Percentiles rank a stretch among this genome's conserved stretches.
Conservation (phyloP, 2,888 invertebrate genomes). For the Drosophila ezoana region DNA sequence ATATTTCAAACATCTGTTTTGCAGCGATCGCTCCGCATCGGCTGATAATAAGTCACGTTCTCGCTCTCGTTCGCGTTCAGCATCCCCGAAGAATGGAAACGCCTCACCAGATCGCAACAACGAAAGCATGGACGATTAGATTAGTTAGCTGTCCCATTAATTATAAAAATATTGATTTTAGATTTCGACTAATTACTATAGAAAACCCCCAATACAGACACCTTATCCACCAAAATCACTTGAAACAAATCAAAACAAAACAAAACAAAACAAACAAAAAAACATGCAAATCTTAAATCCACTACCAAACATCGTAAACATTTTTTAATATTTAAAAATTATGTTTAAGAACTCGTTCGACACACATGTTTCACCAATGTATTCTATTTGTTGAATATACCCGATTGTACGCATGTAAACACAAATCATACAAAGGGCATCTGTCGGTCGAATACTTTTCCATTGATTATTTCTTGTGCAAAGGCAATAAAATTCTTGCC, state of each 20-base stretch:
- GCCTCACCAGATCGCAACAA: conserved; percentile 85
- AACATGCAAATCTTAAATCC: conserved; percentile 30
- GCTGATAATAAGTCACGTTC: conserved; percentile 88
- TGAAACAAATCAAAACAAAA: conserved; percentile 24
- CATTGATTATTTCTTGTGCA: conserved; percentile 24
- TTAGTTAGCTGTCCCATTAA: conserved; percentile 73
- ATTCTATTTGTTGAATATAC: conserved; percentile 21
- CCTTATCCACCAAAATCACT: conserved; percentile 48
- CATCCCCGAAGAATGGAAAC: conserved; percentile 86
- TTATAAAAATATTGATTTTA: conserved; percentile 72
- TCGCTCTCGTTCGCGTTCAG: conserved; percentile 86
- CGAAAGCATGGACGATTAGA: conserved; percentile 86
- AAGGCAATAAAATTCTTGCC: conserved; percentile 21
- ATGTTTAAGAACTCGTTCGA: conserved; percentile 39
- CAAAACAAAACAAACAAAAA: too few relatives aligned
- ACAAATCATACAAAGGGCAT: conserved; percentile 10
- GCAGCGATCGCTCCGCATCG: conserved; percentile 89
- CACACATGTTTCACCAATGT: conserved; percentile 13
- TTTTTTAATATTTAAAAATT: conserved; percentile 70
- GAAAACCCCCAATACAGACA: conserved; percentile 52
- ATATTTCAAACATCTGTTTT: conserved; percentile 52
- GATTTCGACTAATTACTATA: conserved; percentile 71
- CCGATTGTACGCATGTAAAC: conserved; percentile 9
- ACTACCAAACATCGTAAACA: conserved; percentile 51
- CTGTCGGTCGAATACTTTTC: conserved; percentile 21